Evolutionary conservation across 2,797 vertebrate genomes (phyloP).

Genomic region (Gymnothorax reevesii): DNA sequence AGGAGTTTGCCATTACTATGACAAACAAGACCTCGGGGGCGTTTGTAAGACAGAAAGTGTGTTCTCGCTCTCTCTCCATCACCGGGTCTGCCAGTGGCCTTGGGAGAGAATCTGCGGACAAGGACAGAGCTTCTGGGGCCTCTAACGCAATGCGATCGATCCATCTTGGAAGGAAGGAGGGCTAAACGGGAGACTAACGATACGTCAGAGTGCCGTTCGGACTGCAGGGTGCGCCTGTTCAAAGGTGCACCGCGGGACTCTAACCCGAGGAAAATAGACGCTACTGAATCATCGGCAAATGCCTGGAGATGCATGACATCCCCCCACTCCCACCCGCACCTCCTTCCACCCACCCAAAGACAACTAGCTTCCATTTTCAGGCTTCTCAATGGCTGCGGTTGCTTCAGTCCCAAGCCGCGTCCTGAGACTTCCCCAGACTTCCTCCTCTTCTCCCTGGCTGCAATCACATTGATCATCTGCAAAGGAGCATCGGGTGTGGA

Average conservation of each 20-base stretch:
- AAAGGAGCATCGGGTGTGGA: not conserved
- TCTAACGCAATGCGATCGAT: constrained; percentile 66
- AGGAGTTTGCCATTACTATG: not conserved
- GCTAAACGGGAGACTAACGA: constrained; percentile 79
- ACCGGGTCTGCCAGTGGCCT: constrained; percentile 53
- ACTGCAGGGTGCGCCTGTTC: not conserved
- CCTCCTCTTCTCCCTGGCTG: not conserved
- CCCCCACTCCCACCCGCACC: not conserved
- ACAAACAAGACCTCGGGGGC: not conserved
- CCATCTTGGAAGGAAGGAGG: constrained; percentile 74
- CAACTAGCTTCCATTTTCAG: not conserved
- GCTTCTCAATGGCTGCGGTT: no score
- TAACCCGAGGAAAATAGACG: not conserved
- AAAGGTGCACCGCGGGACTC: constrained; percentile 11
- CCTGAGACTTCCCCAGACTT: not conserved
- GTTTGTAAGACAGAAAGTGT: not conserved
- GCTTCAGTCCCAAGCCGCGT: not conserved
- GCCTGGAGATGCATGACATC: not conserved
- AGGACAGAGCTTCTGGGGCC: constrained; percentile 68
- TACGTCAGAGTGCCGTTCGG: constrained; percentile 68
- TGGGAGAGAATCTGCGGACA: constrained; percentile 70
- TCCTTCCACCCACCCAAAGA: not conserved
- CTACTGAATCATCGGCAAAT: not conserved
- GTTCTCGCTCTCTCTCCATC: not conserved
- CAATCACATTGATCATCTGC: not conserved